These are phyloP conservation scores for Pipistrellus nathusii DNA, from an alignment of 2,797 vertebrate species.

Conservation along the genomic window DNA sequence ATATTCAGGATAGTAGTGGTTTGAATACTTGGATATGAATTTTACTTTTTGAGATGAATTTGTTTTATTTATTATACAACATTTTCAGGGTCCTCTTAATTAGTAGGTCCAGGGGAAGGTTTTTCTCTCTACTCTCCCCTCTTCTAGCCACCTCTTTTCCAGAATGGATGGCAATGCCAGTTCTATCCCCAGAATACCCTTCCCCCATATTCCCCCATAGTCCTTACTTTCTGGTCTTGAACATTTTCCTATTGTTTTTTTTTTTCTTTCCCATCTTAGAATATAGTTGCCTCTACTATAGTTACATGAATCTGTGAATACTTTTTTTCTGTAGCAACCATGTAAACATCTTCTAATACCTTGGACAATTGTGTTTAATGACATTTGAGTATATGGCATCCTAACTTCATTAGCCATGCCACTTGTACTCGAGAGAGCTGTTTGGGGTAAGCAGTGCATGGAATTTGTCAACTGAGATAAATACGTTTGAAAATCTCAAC, in stretches of 20 bases:
- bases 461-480: conserved; percentile 31
- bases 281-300: neutral
- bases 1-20: neutral
- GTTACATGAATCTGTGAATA: neutral
- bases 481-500: conserved; percentile 41
- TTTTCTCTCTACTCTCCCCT: neutral
- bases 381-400: neutral
- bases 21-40: neutral
- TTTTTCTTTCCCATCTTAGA: neutral
- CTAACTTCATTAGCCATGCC: conserved; percentile 2
- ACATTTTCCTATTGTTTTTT: neutral
- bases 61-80: neutral
- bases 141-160: neutral
- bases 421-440: neutral
- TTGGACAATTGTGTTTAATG: neutral
- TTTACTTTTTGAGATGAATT: neutral
- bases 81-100: neutral
- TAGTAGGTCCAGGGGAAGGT: neutral
- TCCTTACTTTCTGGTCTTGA: conserved; percentile 37
- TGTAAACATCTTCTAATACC: neutral
- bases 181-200: neutral
- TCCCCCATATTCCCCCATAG: neutral
- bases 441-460: neutral
- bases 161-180: neutral
- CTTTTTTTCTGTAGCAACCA: neutral